A percentile compares a stretch with the other conserved stretches of the same genome.
Conservation (phyloP, 2,797 vertebrate species). For the Syngnathus rostellatus region DNA sequence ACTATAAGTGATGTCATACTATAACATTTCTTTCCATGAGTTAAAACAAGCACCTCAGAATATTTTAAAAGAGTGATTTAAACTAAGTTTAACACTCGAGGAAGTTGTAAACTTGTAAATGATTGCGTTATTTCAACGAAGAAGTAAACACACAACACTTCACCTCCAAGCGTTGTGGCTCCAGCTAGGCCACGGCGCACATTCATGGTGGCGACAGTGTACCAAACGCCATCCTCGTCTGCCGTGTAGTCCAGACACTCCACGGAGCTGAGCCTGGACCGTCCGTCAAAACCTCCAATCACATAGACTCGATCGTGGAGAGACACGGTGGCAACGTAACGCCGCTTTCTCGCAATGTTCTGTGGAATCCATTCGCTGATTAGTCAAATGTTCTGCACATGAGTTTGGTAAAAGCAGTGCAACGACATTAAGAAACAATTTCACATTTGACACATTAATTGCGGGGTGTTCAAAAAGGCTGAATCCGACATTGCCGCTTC, state of each 20-base stretch:
- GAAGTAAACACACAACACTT: background rate
- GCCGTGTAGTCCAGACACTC: slow-evolving; percentile 95
- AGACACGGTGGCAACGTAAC: slow-evolving; percentile 93
- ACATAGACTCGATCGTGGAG: slow-evolving; percentile 93
- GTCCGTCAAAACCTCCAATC: slow-evolving; percentile 93
- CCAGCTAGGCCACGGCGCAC: slow-evolving; percentile 89
- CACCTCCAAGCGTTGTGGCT: slow-evolving; percentile 92
- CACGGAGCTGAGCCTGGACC: slow-evolving; percentile 92
- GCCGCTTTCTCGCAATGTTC: slow-evolving; percentile 93
- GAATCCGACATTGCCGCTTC: background rate
- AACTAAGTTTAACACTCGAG: no score
- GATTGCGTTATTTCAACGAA: no score
- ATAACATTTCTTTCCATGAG: no score
- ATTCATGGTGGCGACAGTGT: slow-evolving; percentile 96
- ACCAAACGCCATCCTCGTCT: slow-evolving; percentile 96
- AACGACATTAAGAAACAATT: no score
- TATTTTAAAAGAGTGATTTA: no score
- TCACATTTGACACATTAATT: background rate
- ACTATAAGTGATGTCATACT: no score
- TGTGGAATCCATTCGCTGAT: slow-evolving; percentile 37
- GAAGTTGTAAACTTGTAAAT: no score
- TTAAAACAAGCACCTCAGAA: no score
- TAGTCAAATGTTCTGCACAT: background rate
- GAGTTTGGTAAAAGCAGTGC: no score
- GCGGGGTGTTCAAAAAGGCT: no score